These are phyloP conservation scores for Panopea generosa DNA, from an alignment of 2,888 invertebrate species.

Conservation along the genomic window DNA sequence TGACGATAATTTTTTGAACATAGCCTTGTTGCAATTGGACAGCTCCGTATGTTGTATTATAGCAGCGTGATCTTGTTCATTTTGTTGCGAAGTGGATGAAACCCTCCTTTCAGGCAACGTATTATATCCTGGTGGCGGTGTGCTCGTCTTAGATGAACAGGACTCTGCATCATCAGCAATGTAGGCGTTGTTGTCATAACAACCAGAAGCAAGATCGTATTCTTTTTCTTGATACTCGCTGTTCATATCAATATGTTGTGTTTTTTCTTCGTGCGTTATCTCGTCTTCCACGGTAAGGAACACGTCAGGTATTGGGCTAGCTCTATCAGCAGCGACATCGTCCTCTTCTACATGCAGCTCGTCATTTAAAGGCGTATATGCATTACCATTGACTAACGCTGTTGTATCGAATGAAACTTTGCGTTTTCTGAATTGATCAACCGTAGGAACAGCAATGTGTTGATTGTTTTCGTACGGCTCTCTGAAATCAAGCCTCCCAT, in stretches of 20 bases:
- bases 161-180: constrained; percentile 21
- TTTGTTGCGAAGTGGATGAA: background rate
- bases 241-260: background rate
- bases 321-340: too few species aligned
- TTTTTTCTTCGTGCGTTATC: background rate
- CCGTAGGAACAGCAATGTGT: background rate
- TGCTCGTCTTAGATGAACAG: background rate
- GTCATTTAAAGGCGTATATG: constrained; percentile 43
- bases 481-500: constrained; percentile 28
- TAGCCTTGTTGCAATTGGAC: background rate
- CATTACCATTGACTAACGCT: constrained; percentile 35
- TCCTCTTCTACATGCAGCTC: constrained; percentile 4
- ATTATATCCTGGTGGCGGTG: background rate
- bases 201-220: background rate
- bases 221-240: background rate
- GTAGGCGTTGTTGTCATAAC: constrained; percentile 33
- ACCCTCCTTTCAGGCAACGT: too few species aligned
- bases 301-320: too few species aligned
- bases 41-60: constrained; percentile 14
- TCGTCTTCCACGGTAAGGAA: too few species aligned
- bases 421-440: constrained; percentile 32
- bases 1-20: constrained; percentile 14
- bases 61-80: constrained; percentile 3
- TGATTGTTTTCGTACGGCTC: background rate
- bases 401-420: constrained; percentile 57